Evolutionary conservation across 2,888 invertebrate species (phyloP).

Genomic region (Aphelenchoides bicaudatus): DNA sequence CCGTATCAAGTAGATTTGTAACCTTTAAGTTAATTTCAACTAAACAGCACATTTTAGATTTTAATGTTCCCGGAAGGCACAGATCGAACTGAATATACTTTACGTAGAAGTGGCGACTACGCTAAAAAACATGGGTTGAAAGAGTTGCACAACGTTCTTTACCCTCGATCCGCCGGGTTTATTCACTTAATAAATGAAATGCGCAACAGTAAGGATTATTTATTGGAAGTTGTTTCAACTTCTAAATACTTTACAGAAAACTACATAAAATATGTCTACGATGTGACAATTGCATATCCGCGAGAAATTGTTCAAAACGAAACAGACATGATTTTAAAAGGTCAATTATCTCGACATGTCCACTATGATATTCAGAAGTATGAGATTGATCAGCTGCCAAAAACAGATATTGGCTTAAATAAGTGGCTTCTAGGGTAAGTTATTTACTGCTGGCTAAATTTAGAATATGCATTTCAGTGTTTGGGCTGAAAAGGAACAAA

Average conservation of each 20-base stretch:
- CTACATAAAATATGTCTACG: conserved; percentile 75
- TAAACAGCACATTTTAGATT: conserved; percentile 64
- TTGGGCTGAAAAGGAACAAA: conserved; percentile 49
- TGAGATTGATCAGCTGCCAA: conserved; percentile 53
- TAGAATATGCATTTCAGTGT: conserved; percentile 26
- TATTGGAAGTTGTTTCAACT: neutral
- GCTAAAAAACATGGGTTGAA: conserved; percentile 63
- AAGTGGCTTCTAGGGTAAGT: conserved; percentile 27
- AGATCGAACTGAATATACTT: conserved; percentile 73
- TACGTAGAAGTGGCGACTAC: conserved; percentile 63
- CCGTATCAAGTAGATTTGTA: conserved; percentile 63
- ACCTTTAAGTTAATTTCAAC: neutral
- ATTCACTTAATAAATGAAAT: conserved; percentile 64
- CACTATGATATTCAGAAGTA: conserved; percentile 71
- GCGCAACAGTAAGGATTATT: conserved; percentile 62
- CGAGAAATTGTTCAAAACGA: conserved; percentile 74
- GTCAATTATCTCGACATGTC: conserved; percentile 73
- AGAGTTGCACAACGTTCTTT: conserved; percentile 73
- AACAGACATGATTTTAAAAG: conserved; percentile 69
- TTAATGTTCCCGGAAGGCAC: conserved; percentile 83
- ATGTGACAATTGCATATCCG: conserved; percentile 80
- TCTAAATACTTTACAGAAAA: conserved; percentile 62
- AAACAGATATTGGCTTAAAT: neutral
- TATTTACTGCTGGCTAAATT: neutral
- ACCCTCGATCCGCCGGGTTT: conserved; percentile 79